phyloP scores from a whole-genome alignment of 1,140 invertebrate genomes.

The Popillia japonica region DNA sequence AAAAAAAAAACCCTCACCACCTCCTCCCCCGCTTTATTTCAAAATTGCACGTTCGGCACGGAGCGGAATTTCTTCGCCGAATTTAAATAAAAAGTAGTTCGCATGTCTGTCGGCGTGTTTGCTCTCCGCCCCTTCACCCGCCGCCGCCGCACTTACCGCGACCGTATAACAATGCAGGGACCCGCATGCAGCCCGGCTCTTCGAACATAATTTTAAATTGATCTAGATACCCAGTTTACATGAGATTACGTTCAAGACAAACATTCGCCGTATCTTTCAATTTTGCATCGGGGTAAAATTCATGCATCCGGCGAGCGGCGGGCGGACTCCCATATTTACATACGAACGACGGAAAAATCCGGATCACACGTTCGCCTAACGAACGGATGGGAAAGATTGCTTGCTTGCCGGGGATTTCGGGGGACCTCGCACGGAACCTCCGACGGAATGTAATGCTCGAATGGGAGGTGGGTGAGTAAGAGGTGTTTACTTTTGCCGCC shows the following conservation, averaged over 20 bases:
- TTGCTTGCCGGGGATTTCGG: not conserved
- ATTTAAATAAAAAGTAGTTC: slow-evolving; percentile 15
- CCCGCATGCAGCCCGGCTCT: slow-evolving; percentile 11
- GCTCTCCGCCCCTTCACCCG: too few species aligned
- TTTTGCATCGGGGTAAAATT: slow-evolving; percentile 10
- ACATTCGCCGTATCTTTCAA: slow-evolving; percentile 34
- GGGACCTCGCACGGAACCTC: not conserved
- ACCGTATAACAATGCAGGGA: slow-evolving; percentile 21
- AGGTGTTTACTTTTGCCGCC: too few species aligned
- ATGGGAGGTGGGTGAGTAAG: too few species aligned
- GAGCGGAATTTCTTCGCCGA: not conserved
- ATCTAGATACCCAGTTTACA: slow-evolving; percentile 33
- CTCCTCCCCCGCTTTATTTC: not conserved
- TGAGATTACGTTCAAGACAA: slow-evolving; percentile 29
- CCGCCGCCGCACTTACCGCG: not conserved
- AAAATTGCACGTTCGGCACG: not conserved
- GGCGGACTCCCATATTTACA: slow-evolving; percentile 3
- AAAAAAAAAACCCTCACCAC: not conserved
- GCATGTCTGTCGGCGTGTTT: not conserved
- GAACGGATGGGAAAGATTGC: slow-evolving; percentile 16
- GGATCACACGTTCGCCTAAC: slow-evolving; percentile 24
- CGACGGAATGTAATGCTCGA: not conserved
- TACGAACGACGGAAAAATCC: slow-evolving; percentile 23
- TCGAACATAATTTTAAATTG: slow-evolving; percentile 35
- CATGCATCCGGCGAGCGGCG: not conserved